phyloP scores from a whole-genome alignment of 2,113 vertebrate species.

The Micromys minutus region DNA sequence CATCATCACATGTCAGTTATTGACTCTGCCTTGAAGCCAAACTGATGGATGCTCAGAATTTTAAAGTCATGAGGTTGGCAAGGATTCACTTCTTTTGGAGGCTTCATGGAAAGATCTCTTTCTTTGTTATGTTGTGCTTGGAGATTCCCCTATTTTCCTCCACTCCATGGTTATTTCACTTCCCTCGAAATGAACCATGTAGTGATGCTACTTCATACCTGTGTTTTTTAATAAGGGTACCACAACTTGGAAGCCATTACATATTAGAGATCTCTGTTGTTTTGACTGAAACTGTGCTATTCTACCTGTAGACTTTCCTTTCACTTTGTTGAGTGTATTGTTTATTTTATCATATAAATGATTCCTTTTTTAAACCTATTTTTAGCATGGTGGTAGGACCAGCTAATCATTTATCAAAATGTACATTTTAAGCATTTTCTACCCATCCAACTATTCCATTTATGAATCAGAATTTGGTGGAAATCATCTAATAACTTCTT shows the following conservation, averaged over 20 bases:
- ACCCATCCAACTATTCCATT: background rate
- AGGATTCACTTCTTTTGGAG: background rate
- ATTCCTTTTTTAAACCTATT: background rate
- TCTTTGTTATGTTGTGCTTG: background rate
- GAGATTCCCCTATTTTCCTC: too few relatives aligned
- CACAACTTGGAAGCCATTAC: background rate
- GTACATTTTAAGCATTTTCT: background rate
- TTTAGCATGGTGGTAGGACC: too few relatives aligned
- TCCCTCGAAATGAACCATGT: too few relatives aligned
- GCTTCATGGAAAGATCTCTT: background rate
- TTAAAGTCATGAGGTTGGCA: background rate
- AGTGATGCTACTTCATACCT: background rate
- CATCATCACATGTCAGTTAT: background rate
- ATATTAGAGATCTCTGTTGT: background rate
- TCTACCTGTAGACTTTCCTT: background rate
- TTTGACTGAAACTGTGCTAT: background rate
- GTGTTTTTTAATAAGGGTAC: background rate
- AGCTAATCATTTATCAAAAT: background rate
- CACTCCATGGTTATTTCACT: background rate
- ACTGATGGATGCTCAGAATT: too few relatives aligned
- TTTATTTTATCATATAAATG: background rate
- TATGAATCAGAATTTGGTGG: background rate
- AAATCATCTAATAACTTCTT: background rate
- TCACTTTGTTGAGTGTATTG: background rate
- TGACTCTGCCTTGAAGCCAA: background rate